phyloP scores from a whole-genome alignment of 2,888 invertebrate species.

The Empis livida region DNA sequence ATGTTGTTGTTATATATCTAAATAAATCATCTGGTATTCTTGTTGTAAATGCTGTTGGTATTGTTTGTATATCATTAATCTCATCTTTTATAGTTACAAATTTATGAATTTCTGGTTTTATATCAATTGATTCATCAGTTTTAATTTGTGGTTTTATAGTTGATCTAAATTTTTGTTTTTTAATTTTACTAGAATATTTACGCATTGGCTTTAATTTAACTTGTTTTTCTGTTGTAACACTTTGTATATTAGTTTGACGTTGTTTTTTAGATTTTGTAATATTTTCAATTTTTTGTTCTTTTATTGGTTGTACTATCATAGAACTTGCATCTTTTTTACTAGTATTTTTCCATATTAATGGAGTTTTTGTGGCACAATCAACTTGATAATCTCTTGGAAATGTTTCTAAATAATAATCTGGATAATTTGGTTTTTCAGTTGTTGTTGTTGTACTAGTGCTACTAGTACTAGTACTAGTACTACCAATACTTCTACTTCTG shows the following conservation, averaged over 20 bases:
- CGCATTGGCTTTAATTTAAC: neutral
- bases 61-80: no score
- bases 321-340: neutral
- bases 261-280: neutral
- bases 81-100: no score
- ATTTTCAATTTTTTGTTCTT: neutral
- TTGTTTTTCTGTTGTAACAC: neutral
- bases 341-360: neutral
- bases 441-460: conserved; percentile 9
- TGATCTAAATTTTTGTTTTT: neutral
- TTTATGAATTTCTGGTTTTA: no score
- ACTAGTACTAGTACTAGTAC: no score
- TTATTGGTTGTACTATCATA: no score
- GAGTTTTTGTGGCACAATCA: neutral
- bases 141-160: no score
- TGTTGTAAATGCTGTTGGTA: no score
- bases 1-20: no score
- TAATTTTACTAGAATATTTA: conserved; percentile 1
- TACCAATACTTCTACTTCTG: no score
- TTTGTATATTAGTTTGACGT: neutral
- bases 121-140: no score
- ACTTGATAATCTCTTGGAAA: neutral
- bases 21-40: no score
- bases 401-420: conserved; percentile 22
- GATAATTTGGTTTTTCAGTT: conserved; percentile 28